Evolutionary conservation across 2,113 vertebrate species (phyloP).

Genomic region (Tiliqua scincoides): DNA sequence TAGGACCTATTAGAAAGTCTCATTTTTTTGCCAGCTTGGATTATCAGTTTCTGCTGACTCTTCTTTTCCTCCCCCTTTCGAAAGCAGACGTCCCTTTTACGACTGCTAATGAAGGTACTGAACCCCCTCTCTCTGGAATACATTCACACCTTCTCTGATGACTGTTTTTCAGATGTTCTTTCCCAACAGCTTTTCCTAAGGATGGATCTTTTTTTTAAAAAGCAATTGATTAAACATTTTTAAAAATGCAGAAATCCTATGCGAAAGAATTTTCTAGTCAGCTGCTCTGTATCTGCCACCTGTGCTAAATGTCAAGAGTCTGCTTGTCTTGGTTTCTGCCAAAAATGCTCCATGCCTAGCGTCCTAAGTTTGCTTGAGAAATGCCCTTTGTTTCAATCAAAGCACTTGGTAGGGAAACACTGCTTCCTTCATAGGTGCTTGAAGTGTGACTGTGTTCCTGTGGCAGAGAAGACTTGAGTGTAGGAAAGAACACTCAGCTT

Average conservation of each 20-base stretch:
- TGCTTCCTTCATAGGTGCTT: not conserved
- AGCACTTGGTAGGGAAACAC: not conserved
- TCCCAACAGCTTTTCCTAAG: slow-evolving; percentile 16
- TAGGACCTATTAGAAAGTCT: not conserved
- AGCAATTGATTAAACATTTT: not conserved
- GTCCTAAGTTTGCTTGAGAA: not conserved
- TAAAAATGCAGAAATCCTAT: not conserved
- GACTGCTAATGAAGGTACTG: slow-evolving; percentile 24
- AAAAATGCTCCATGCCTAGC: not conserved
- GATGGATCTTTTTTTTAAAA: not conserved
- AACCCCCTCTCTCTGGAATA: not conserved
- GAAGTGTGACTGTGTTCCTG: not conserved
- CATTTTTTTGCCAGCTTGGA: not conserved
- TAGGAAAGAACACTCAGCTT: not conserved
- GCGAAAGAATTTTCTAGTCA: not conserved
- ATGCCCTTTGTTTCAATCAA: not conserved
- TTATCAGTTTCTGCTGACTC: slow-evolving; percentile 13
- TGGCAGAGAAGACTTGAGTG: not conserved
- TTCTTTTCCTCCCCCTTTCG: not conserved
- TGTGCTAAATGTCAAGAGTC: not conserved
- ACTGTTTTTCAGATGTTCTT: not conserved
- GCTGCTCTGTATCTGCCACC: not conserved
- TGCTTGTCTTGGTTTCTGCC: not conserved
- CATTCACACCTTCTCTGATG: not conserved
- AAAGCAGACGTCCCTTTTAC: slow-evolving; percentile 14